Evolutionary conservation across 2,797 vertebrate genomes (phyloP), one percentile per base, ranked within the genome.

Genomic region (Perodicticus potto): DNA sequence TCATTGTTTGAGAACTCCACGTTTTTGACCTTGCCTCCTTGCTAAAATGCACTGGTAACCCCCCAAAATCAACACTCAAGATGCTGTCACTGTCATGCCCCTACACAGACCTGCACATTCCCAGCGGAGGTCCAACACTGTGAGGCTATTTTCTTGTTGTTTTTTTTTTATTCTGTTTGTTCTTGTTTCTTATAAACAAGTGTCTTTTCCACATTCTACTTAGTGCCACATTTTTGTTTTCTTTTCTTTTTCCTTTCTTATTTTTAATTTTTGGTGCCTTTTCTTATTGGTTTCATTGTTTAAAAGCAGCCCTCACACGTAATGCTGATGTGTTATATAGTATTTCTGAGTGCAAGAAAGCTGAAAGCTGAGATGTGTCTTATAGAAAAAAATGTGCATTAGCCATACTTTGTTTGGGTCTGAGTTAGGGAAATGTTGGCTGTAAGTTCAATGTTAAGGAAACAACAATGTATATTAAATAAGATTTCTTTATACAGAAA

Each of bases 91-190:
- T 8, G 11, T 40, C 43, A 29, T 25, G 19, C 1, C 20, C 1
- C 0, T 12, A 16, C 27, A 0, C 29, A 2, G 72, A 32, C 3
- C 0, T 17, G 27, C n/a, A 8, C 2, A 5, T 72, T 70, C 5
- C 29, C 57, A 82, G 53, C 29, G n/a, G 14, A 77, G 14, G 9
- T 32, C 73, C 34, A 49, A 4, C 11, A 20, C n/a, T 32, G 23
- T 27, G 2, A 7, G 19, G 0, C 9, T 83, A 0, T 10, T 37
- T 67, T 57, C 49, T 61, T 49, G 4, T 53, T 53, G 4, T 53
- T 53, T 53, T 53, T 53, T 1, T 3, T 14, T 53, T 45, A 6
- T 45, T 45, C 10, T 45, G 14, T 53, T 53, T 1, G 3, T 53
- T 53, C 49, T 53, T 53, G 16, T 53, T 53, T 53, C 49, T 11